phyloP scores from a whole-genome alignment of 2,797 vertebrate species.

The Oreochromis mossambicus region DNA sequence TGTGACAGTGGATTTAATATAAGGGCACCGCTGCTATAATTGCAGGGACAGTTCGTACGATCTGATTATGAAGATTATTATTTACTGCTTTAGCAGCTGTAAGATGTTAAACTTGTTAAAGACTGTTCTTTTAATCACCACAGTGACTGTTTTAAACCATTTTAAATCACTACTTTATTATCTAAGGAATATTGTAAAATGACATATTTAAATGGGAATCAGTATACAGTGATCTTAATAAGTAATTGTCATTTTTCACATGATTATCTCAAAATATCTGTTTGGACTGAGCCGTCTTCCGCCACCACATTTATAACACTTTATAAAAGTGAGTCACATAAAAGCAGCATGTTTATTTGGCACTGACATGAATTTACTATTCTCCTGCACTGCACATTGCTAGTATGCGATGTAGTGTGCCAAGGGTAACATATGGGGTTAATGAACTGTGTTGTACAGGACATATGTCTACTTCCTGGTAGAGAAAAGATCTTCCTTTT shows the following conservation, averaged over 20 bases:
- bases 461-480: constrained; percentile 50
- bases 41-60: neutral
- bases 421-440: constrained; percentile 45
- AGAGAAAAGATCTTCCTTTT: neutral
- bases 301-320: neutral
- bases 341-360: constrained; percentile 24
- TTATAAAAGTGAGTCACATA: neutral
- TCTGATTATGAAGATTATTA: neutral
- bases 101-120: neutral
- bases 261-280: neutral
- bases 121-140: neutral
- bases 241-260: neutral
- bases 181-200: neutral
- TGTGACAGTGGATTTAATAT: neutral
- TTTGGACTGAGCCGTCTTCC: neutral
- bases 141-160: neutral
- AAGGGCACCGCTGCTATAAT: neutral
- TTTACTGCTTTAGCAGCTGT: neutral
- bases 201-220: neutral
- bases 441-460: constrained; percentile 48
- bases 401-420: neutral
- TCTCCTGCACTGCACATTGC: neutral
- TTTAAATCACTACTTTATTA: neutral
- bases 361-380: neutral
- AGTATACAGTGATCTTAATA: neutral